Evolutionary conservation across 2,797 vertebrate genomes (phyloP).

Genomic region (Gymnothorax reevesii): DNA sequence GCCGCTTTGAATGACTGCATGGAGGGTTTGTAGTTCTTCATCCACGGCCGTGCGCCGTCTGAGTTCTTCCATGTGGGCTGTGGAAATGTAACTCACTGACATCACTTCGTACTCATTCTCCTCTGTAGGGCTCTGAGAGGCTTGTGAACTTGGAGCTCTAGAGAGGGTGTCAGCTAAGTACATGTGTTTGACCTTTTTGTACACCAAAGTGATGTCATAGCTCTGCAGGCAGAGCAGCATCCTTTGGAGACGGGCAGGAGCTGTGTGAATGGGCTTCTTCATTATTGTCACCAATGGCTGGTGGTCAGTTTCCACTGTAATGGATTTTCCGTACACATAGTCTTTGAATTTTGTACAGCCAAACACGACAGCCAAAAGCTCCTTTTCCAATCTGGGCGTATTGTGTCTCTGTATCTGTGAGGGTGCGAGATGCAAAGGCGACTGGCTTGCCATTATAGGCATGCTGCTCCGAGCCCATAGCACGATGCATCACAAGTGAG

Average conservation of each 20-base stretch:
- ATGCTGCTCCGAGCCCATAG: too few relatives aligned
- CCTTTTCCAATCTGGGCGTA: slow-evolving; percentile 10
- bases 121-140: slow-evolving; percentile 13
- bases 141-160: slow-evolving; percentile 31
- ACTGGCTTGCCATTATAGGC: too few relatives aligned
- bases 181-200: slow-evolving; percentile 34
- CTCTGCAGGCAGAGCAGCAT: slow-evolving; percentile 22
- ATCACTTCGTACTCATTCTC: too few relatives aligned
- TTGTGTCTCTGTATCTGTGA: too few relatives aligned
- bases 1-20: too few relatives aligned
- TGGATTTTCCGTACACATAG: slow-evolving; percentile 29
- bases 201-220: slow-evolving; percentile 23
- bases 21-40: too few relatives aligned
- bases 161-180: not conserved
- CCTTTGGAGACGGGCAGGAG: slow-evolving; percentile 28
- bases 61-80: too few relatives aligned
- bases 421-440: too few relatives aligned
- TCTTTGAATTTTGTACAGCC: too few relatives aligned
- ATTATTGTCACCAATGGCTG: slow-evolving; percentile 36
- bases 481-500: too few relatives aligned
- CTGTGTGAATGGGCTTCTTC: slow-evolving; percentile 30
- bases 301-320: slow-evolving; percentile 21
- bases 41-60: too few relatives aligned
- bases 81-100: too few relatives aligned
- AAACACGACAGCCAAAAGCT: slow-evolving; percentile 27